Evolutionary conservation across 2,113 vertebrate genomes (phyloP).

Genomic region (Cathartes aura): DNA sequence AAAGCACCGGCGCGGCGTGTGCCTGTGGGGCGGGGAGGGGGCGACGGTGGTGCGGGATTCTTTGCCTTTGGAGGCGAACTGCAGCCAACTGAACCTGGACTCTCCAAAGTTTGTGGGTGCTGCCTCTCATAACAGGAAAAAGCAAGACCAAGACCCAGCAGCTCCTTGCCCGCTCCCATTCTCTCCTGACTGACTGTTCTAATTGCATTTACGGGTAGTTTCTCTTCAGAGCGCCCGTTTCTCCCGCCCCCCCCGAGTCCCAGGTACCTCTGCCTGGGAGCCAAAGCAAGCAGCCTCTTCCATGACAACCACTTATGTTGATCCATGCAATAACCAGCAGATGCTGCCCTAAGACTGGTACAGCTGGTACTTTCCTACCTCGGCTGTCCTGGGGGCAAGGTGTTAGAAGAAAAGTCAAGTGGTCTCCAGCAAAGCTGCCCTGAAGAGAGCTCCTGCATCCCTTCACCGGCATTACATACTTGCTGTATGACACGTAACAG

Average conservation of each 20-base stretch:
- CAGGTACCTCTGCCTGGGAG: slow-evolving; percentile 50
- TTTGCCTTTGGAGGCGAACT: neutral
- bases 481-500: neutral
- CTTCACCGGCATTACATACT: neutral
- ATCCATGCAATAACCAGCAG: slow-evolving; percentile 82
- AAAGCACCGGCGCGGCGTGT: neutral
- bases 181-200: neutral
- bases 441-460: neutral
- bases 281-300: slow-evolving; percentile 55
- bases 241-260: neutral
- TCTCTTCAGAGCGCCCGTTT: neutral
- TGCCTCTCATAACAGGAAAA: neutral
- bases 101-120: neutral
- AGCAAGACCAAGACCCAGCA: neutral
- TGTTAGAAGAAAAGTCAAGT: slow-evolving; percentile 20
- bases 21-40: neutral
- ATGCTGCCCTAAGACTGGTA: slow-evolving; percentile 81
- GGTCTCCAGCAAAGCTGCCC: neutral
- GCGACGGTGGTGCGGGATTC: neutral
- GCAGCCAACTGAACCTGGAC: neutral
- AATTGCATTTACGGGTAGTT: neutral
- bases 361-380: slow-evolving; percentile 64
- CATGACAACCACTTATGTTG: slow-evolving; percentile 73
- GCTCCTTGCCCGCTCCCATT: neutral
- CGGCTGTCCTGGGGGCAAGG: slow-evolving; percentile 62